phyloP scores from a whole-genome alignment of 2,113 vertebrate species.

The Acinonyx jubatus region DNA sequence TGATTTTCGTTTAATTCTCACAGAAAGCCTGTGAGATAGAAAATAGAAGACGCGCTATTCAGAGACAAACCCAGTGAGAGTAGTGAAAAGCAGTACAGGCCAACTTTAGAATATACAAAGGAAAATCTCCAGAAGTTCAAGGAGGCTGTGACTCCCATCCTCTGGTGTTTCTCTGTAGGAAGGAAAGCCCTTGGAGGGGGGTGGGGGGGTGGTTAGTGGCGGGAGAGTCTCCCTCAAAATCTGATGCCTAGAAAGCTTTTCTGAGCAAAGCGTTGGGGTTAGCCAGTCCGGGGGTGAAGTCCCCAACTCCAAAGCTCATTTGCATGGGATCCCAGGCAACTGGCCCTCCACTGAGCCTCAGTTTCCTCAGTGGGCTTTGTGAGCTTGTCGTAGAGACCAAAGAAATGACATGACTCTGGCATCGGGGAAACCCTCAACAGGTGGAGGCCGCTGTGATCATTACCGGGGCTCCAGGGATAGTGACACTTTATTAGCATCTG shows the following conservation, averaged over 20 bases:
- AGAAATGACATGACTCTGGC: background rate
- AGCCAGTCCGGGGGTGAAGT: background rate
- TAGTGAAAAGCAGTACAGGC: background rate
- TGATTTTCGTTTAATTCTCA: background rate
- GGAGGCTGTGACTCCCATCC: background rate
- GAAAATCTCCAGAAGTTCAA: background rate
- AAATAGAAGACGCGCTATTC: background rate
- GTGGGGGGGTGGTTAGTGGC: no score
- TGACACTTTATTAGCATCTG: background rate
- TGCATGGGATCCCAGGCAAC: no score
- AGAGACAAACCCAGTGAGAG: background rate
- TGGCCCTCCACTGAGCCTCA: background rate
- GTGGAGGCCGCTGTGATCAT: rapidly evolving
- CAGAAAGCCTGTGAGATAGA: background rate
- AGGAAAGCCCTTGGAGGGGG: background rate
- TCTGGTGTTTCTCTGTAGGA: background rate
- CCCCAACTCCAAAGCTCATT: background rate
- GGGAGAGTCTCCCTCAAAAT: background rate
- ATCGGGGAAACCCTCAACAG: rapidly evolving
- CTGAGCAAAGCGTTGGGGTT: background rate
- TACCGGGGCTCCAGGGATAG: background rate
- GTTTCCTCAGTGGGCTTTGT: background rate
- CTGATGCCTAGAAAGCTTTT: background rate
- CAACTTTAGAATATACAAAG: background rate
- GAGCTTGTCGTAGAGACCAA: background rate